A percentile compares a stretch with the other conserved stretches of the same genome.
Conservation (phyloP, 2,797 vertebrate species). For the Morelia viridis region DNA sequence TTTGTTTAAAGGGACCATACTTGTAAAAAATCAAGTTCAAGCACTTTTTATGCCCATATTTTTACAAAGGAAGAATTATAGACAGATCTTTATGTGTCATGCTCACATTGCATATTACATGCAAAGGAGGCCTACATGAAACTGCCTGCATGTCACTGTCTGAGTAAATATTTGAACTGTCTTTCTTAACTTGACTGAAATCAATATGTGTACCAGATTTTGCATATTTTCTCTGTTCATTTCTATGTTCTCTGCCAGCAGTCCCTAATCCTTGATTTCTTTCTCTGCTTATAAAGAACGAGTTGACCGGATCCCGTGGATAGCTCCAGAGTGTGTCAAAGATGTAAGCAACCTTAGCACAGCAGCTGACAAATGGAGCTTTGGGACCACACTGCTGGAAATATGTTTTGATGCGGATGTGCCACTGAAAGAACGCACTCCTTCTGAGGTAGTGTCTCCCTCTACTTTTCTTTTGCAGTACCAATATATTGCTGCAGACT, state of each 20-base stretch:
- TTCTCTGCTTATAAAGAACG: slow-evolving; percentile 75
- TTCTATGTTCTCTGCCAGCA: accelerated
- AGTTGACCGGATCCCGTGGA: slow-evolving; percentile 91
- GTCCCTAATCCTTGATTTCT: background rate
- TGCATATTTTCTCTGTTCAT: background rate
- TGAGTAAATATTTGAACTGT: background rate
- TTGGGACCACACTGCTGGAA: slow-evolving; percentile 88
- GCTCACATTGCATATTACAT: background rate
- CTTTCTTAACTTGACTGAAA: background rate
- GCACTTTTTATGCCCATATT: background rate
- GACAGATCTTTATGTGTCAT: background rate
- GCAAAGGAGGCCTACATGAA: background rate
- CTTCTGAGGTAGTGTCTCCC: slow-evolving; percentile 77
- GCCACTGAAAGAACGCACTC: slow-evolving; percentile 77
- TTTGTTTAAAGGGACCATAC: background rate
- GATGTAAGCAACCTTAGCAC: slow-evolving; percentile 65
- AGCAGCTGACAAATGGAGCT: slow-evolving; percentile 90
- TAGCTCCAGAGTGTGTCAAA: slow-evolving; percentile 87
- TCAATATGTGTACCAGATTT: background rate
- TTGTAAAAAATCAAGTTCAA: background rate
- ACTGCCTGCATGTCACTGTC: background rate
- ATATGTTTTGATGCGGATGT: slow-evolving; percentile 91
- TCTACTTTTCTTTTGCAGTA: background rate
- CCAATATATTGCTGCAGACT: background rate
- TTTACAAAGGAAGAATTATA: background rate